These are phyloP conservation scores for Uloborus plumipes DNA, from an alignment of 2,888 invertebrate genomes.

Conservation along the genomic window DNA sequence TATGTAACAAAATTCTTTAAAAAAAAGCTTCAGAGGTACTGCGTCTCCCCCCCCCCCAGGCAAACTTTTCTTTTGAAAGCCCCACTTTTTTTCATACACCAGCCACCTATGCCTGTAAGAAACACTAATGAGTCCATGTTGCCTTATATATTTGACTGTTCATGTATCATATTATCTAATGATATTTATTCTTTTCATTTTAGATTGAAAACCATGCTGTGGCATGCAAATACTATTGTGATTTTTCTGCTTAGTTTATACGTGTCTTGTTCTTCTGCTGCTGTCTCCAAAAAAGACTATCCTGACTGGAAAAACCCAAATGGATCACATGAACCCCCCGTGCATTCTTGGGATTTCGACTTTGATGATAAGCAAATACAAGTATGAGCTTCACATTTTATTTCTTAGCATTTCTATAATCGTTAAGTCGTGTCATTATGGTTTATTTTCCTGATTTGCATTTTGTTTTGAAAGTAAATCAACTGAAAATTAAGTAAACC, in stretches of 20 bases:
- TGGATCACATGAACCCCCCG: conserved; percentile 44
- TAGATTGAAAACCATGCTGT: conserved; percentile 4
- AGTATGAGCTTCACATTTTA: not conserved
- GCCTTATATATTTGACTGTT: too few relatives aligned
- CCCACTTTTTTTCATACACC: too few relatives aligned
- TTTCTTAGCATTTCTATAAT: not conserved
- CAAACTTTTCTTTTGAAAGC: too few relatives aligned
- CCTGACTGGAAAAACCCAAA: conserved; percentile 55
- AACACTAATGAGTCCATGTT: too few relatives aligned
- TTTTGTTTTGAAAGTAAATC: not conserved
- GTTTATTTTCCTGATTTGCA: not conserved
- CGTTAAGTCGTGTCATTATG: not conserved
- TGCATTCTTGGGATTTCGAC: conserved; percentile 61
- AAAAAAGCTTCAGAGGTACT: too few relatives aligned
- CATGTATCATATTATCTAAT: not conserved
- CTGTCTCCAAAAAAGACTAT: conserved; percentile 20
- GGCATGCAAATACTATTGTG: not conserved
- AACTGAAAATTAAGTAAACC: too few relatives aligned
- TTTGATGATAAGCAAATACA: conserved; percentile 60
- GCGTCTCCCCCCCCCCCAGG: too few relatives aligned
- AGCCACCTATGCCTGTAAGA: too few relatives aligned
- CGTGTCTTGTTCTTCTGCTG: not conserved
- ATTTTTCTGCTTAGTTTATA: conserved; percentile 9
- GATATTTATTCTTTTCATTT: not conserved
- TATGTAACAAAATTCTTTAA: too few relatives aligned